These are phyloP conservation scores for Channa argus DNA, from an alignment of 2,113 vertebrate genomes.

Conservation along the genomic window DNA sequence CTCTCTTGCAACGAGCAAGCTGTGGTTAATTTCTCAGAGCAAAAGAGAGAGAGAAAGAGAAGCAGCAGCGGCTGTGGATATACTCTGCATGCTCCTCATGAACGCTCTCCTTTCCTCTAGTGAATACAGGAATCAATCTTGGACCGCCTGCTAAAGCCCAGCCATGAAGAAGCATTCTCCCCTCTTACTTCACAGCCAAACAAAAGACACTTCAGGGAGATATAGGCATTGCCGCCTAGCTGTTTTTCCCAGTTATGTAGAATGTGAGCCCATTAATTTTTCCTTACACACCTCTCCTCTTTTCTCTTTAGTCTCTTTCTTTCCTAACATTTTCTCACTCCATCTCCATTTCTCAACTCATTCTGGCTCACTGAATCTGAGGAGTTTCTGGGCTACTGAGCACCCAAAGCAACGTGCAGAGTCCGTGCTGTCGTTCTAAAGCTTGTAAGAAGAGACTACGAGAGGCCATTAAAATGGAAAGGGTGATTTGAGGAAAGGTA, in stretches of 20 bases:
- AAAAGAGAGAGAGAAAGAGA: slow-evolving; percentile 40
- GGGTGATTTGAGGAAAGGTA: slow-evolving; percentile 35
- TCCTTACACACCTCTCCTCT: slow-evolving; percentile 84
- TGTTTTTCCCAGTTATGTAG: slow-evolving; percentile 82
- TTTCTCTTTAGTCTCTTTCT: slow-evolving; percentile 68
- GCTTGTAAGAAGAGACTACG: slow-evolving; percentile 21
- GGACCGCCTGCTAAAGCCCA: slow-evolving; percentile 84
- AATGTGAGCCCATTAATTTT: slow-evolving; percentile 85
- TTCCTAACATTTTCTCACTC: slow-evolving; percentile 71
- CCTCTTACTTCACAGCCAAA: slow-evolving; percentile 86
- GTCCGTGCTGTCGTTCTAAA: slow-evolving; percentile 31
- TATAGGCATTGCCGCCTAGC: slow-evolving; percentile 86
- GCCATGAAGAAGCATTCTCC: slow-evolving; percentile 89
- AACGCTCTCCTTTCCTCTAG: slow-evolving; percentile 90
- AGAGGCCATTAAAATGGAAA: slow-evolving; percentile 33
- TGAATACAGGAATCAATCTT: slow-evolving; percentile 95
- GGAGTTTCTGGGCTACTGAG: slow-evolving; percentile 78
- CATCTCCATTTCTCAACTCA: slow-evolving; percentile 76
- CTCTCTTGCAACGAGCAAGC: slow-evolving; percentile 58
- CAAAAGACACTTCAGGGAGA: slow-evolving; percentile 93
- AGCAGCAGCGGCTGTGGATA: slow-evolving; percentile 70
- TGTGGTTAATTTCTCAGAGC: slow-evolving; percentile 75
- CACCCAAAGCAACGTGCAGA: slow-evolving; percentile 74
- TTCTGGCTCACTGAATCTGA: slow-evolving; percentile 90
- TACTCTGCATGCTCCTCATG: slow-evolving; percentile 98